Percentiles rank a stretch among this genome's conserved stretches.
phyloP scores from a whole-genome alignment of 2,888 invertebrate genomes.

The Pseudoips prasinana region DNA sequence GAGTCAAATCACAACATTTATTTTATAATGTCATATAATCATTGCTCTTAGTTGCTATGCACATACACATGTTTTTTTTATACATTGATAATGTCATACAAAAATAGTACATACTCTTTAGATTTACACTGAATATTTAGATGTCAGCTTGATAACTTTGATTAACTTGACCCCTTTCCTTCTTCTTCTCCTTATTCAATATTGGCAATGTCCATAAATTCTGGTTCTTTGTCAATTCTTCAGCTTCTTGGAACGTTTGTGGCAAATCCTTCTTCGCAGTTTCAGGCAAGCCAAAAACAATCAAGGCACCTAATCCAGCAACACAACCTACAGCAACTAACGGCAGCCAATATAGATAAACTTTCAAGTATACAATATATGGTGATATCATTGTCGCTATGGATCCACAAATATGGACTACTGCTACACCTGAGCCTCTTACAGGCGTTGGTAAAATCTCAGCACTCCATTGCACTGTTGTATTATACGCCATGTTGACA shows the following conservation, averaged over 20 bases:
- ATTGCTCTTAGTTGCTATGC: no score
- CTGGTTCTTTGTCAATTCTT: slow-evolving; percentile 22
- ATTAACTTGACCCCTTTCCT: slow-evolving; percentile 8
- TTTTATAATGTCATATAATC: no score
- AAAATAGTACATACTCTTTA: no score
- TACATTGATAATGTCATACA: no score
- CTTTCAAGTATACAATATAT: slow-evolving; percentile 29
- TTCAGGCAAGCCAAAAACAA: slow-evolving; percentile 35
- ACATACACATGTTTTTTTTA: no score
- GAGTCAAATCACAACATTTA: no score
- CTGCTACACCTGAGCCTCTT: slow-evolving; percentile 50
- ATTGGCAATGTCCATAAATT: slow-evolving; percentile 33
- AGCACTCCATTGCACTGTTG: slow-evolving; percentile 53
- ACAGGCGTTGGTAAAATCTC: slow-evolving; percentile 56
- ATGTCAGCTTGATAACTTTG: slow-evolving; percentile 12
- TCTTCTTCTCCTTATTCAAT: slow-evolving; percentile 17
- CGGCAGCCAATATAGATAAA: slow-evolving; percentile 26
- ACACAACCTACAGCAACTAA: slow-evolving; percentile 14
- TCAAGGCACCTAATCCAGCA: slow-evolving; percentile 18
- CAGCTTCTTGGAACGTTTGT: slow-evolving; percentile 29
- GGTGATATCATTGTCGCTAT: slow-evolving; percentile 51
- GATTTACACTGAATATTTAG: no score
- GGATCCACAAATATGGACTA: slow-evolving; percentile 54
- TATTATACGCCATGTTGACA: slow-evolving; percentile 49
- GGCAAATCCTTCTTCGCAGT: slow-evolving; percentile 41